Evolutionary conservation across 2,797 vertebrate species (phyloP).

Genomic region (Epinephelus awoara): DNA sequence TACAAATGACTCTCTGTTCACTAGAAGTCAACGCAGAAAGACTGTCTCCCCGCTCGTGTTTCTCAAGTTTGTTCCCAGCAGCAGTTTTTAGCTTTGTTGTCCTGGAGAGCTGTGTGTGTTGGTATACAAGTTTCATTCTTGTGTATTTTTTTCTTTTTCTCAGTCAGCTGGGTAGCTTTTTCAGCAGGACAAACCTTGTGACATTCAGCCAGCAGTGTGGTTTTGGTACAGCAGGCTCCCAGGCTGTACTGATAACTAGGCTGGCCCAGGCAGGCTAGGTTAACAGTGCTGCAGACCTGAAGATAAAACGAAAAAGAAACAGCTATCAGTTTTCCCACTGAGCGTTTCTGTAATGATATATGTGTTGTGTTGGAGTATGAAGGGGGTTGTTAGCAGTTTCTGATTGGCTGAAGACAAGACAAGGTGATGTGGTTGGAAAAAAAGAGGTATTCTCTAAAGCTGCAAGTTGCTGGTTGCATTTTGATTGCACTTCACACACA

Average conservation of each 20-base stretch:
- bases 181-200: conserved; percentile 50
- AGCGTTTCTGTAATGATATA: conserved; percentile 4
- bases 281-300: background rate
- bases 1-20: conserved; percentile 21
- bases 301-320: conserved; percentile 6
- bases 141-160: background rate
- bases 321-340: background rate
- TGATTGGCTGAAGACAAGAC: conserved; percentile 10
- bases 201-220: conserved; percentile 38
- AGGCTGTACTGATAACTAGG: conserved; percentile 18
- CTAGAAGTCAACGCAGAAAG: conserved; percentile 11
- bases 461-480: background rate
- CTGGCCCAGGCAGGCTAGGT: background rate
- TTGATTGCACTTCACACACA: no score
- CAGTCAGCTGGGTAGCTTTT: conserved; percentile 49
- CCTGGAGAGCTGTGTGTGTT: conserved; percentile 32
- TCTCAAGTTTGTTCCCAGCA: conserved; percentile 19
- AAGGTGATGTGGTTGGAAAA: background rate
- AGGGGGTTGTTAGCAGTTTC: background rate
- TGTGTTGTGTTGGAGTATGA: background rate
- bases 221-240: conserved; percentile 10
- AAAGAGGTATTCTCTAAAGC: background rate
- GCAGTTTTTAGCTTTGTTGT: conserved; percentile 33
- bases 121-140: conserved; percentile 15
- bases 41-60: conserved; percentile 11